Base-by-base conservation (phyloP, 2,113 vertebrate genomes). In the Todiramphus chloris region DNA sequence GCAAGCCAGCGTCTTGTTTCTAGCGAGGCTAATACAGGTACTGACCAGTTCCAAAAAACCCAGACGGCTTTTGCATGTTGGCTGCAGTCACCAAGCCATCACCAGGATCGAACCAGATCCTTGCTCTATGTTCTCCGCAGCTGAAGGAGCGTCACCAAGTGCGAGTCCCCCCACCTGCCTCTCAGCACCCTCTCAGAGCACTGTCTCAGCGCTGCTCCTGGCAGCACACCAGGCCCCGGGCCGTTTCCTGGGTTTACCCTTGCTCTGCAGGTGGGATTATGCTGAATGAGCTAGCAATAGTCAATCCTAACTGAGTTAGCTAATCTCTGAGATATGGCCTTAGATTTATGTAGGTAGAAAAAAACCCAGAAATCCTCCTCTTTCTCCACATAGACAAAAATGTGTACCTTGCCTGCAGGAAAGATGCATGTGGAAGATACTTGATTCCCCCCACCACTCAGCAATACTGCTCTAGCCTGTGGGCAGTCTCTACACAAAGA, bases 51-150 rank as follows among this genome's bases (percentile, higher is more conserved):
- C 50, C 20, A 53, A 39, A 77, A 41, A 46, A 27, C 11, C 28
- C 51, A 2, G 2, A 11, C 15, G 37, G 24, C 11, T 92, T 43
- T n/a, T 69, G 37, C 19, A 9, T 2, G 35, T 27, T 73, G 64
- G 62, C 51, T 55, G 41, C 24, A 80, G n/a, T 31, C n/a, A 88
- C 24, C n/a, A 77, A 44, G 25, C 19, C 25, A 35, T 19, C 5
- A 0, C 2, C 0, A 6, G 10, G 51, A n/a, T 6, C 18, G 5
- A 83, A 59, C 11, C 70, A 39, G 44, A 48, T 24, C 37, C 19
- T 16, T 30, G 74, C 41, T 17, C 31, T 21, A 1, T 16, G 48
- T 27, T 87, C 12, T 56, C 23, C 13, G 12, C 35, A 77, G 41
- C 53, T 63, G 76, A 7, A 73, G 74, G 43, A 59, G 50, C 44